A percentile compares a stretch with the other conserved stretches of the same genome.
phyloP scores from a whole-genome alignment of 2,888 invertebrate species.

The Mythimna pallens region DNA sequence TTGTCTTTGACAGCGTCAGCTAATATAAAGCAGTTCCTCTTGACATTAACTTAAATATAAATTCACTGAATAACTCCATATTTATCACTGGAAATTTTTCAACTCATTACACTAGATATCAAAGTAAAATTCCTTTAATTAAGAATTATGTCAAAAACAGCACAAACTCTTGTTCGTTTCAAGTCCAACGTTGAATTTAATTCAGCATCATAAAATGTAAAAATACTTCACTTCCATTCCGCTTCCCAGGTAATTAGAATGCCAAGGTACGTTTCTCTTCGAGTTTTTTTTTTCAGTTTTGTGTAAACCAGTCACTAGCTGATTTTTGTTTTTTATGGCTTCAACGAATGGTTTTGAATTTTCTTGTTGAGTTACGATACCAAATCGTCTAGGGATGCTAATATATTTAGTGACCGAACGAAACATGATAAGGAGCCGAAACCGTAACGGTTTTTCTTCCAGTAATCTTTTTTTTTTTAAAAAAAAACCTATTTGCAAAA shows the following conservation, averaged over 20 bases:
- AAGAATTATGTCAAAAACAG: conserved; percentile 30
- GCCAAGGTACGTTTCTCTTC: conserved; percentile 30
- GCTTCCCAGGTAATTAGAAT: conserved; percentile 53
- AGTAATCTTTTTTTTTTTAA: no score
- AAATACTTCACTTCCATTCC: conserved; percentile 37
- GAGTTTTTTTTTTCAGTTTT: conserved; percentile 24
- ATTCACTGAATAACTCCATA: no score
- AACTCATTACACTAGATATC: conserved; percentile 1
- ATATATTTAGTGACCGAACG: neutral
- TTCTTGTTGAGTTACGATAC: neutral
- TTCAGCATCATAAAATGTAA: conserved; percentile 39
- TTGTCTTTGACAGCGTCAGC: neutral
- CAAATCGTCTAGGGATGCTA: neutral
- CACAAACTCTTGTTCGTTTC: conserved; percentile 22
- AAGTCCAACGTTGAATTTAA: conserved; percentile 30
- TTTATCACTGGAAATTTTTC: no score
- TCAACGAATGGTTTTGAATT: conserved; percentile 15
- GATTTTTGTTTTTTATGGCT: conserved; percentile 32
- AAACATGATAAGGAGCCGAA: no score
- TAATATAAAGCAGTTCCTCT: neutral
- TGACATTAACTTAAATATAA: no score
- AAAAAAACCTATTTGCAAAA: no score
- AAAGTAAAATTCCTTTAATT: conserved; percentile 42
- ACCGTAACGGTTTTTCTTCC: no score
- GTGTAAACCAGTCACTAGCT: conserved; percentile 14